Conservation (phyloP, 1,140 invertebrate species). For the Pachyrhynchus sulphureomaculatus region DNA sequence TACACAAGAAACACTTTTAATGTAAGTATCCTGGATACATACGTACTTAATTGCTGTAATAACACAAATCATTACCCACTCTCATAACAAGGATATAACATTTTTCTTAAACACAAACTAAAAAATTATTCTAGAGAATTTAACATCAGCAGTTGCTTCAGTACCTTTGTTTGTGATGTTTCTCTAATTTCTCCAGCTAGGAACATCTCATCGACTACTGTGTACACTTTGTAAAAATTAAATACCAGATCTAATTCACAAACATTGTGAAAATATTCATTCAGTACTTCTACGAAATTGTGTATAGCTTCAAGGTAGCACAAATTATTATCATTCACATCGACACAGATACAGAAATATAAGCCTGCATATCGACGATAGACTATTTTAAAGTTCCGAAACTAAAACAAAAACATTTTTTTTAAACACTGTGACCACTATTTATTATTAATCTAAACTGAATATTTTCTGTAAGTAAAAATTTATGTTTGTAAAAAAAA, state of each 20-base stretch:
- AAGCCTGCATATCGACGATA: slow-evolving; percentile 98
- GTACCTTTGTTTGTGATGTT: slow-evolving; percentile 99
- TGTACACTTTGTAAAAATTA: slow-evolving; percentile 99
- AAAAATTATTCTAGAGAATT: slow-evolving; percentile 89
- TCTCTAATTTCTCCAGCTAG: slow-evolving; percentile 98
- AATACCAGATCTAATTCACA: slow-evolving; percentile 99
- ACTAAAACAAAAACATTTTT: slow-evolving; percentile 77
- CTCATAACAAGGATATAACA: no score
- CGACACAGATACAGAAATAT: slow-evolving; percentile 99
- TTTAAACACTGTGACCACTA: no score
- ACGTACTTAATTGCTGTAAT: no score
- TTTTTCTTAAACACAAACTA: not conserved
- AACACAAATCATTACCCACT: no score
- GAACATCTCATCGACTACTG: slow-evolving; percentile 99
- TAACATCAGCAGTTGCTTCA: slow-evolving; percentile 96
- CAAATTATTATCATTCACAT: slow-evolving; percentile 98
- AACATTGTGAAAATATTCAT: slow-evolving; percentile 99
- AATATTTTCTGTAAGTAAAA: no score
- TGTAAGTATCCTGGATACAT: no score
- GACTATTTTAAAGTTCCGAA: slow-evolving; percentile 99
- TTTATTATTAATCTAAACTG: no score
- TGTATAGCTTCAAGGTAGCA: slow-evolving; percentile 99
- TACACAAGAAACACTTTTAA: no score
- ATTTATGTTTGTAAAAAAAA: no score
- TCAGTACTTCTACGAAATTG: slow-evolving; percentile 99